Conservation (phyloP, 2,888 invertebrate genomes). For the Cephus rjabovi region DNA sequence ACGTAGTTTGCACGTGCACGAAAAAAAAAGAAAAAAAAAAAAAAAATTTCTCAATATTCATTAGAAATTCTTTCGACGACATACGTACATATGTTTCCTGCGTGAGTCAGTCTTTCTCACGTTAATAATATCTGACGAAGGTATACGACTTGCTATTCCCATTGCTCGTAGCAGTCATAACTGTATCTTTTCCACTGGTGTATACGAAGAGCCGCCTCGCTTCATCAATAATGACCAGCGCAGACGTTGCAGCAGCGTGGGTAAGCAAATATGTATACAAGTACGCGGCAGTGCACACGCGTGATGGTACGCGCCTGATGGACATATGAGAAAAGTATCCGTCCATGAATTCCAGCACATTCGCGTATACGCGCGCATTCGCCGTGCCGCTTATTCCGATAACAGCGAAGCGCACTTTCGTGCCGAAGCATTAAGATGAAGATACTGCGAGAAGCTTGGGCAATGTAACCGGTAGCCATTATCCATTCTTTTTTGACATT, state of each 20-base stretch:
- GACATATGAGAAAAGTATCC: constrained; percentile 29
- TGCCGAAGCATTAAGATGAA: neutral
- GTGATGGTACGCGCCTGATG: constrained; percentile 19
- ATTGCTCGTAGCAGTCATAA: constrained; percentile 50
- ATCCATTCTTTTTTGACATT: neutral
- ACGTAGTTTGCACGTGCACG: neutral
- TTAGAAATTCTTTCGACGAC: neutral
- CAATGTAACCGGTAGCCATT: neutral
- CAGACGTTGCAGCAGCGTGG: neutral
- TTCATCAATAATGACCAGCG: constrained; percentile 44
- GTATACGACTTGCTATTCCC: constrained; percentile 23
- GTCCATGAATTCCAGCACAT: constrained; percentile 25
- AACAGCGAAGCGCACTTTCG: neutral
- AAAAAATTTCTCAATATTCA: neutral
- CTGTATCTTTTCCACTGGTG: constrained; percentile 41
- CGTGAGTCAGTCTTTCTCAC: constrained; percentile 44
- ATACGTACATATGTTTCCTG: neutral
- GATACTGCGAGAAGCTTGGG: neutral
- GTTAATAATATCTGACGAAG: constrained; percentile 43
- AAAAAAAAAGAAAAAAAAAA: neutral
- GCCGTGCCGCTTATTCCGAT: neutral
- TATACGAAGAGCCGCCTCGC: constrained; percentile 28
- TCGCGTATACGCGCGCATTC: neutral
- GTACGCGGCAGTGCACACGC: constrained; percentile 12
- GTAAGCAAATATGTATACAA: neutral